Percentiles rank a stretch among this genome's conserved stretches.
Evolutionary conservation across 53 echinoderm and acorn worm species (phyloP).

Genomic region (Hippasteria phrygiana): DNA sequence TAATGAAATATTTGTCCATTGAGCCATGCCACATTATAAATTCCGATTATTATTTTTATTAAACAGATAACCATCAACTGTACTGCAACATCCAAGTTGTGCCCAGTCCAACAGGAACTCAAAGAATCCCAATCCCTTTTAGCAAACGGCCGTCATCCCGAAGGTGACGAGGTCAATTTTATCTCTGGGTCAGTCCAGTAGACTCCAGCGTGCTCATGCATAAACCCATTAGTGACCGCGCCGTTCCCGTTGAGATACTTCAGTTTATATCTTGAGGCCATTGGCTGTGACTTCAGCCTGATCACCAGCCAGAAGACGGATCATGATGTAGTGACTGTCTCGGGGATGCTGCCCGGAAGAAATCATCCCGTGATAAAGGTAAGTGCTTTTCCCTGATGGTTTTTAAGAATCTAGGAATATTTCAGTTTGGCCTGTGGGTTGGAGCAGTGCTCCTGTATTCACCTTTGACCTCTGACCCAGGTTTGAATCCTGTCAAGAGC

Average conservation of each 20-base stretch:
- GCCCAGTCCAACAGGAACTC: not conserved
- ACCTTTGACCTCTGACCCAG: too few relatives aligned
- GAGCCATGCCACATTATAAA: too few relatives aligned
- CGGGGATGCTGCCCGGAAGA: not conserved
- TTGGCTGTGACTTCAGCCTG: not conserved
- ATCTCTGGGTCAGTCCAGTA: not conserved
- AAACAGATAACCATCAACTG: too few relatives aligned
- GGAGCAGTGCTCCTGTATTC: too few relatives aligned
- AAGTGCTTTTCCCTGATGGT: too few relatives aligned
- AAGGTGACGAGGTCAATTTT: constrained; percentile 38
- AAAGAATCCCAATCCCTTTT: not conserved
- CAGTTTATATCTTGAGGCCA: too few relatives aligned
- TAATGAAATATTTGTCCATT: too few relatives aligned
- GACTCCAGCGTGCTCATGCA: not conserved
- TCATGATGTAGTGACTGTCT: not conserved
- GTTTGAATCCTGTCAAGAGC: too few relatives aligned
- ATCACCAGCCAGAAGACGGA: not conserved
- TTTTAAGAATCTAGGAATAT: too few relatives aligned
- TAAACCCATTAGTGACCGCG: not conserved
- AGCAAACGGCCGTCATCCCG: not conserved
- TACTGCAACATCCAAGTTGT: not conserved
- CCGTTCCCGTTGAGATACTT: too few relatives aligned
- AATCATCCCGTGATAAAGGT: not conserved
- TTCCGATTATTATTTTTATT: too few relatives aligned
- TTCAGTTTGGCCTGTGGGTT: too few relatives aligned